Conservation (phyloP, 2,888 invertebrate genomes). For the Hofmannophila pseudospretella region DNA sequence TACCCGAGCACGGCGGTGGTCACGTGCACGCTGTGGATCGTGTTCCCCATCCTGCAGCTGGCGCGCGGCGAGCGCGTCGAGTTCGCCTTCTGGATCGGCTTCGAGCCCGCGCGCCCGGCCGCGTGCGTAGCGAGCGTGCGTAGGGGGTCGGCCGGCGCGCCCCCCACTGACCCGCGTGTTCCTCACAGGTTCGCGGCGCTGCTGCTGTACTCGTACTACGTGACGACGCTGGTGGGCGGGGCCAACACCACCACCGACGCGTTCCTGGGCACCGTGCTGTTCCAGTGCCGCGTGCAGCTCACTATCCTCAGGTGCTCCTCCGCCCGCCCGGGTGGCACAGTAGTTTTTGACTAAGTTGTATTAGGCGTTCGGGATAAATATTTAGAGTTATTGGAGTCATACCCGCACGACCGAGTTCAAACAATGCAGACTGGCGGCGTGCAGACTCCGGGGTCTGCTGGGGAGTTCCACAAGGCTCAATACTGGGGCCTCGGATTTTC, state of each 20-base stretch:
- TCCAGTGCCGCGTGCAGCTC: slow-evolving; percentile 56
- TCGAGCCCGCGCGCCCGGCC: slow-evolving; percentile 19
- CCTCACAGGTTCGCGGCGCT: slow-evolving; percentile 40
- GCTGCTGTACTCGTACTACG: slow-evolving; percentile 56
- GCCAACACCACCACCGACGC: slow-evolving; percentile 73
- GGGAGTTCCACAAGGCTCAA: too few relatives aligned
- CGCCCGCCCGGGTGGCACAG: too few relatives aligned
- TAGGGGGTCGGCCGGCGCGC: background rate
- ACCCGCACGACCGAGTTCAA: too few relatives aligned
- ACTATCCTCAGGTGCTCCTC: slow-evolving; percentile 42
- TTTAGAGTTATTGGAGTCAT: too few relatives aligned
- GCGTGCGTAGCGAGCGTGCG: slow-evolving; percentile 14
- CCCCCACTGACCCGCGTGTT: background rate
- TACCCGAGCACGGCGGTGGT: slow-evolving; percentile 43
- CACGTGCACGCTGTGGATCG: slow-evolving; percentile 54
- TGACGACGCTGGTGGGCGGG: slow-evolving; percentile 59
- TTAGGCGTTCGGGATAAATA: too few relatives aligned
- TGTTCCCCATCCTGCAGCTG: slow-evolving; percentile 37
- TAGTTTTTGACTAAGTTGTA: too few relatives aligned
- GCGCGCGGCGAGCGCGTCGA: slow-evolving; percentile 29
- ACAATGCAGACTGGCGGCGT: too few relatives aligned
- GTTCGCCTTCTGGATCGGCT: slow-evolving; percentile 32
- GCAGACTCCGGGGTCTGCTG: too few relatives aligned
- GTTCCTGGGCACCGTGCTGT: slow-evolving; percentile 56
- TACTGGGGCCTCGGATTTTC: too few relatives aligned